phyloP scores from a whole-genome alignment of 2,888 invertebrate species.

The Nomada hirtipes region DNA sequence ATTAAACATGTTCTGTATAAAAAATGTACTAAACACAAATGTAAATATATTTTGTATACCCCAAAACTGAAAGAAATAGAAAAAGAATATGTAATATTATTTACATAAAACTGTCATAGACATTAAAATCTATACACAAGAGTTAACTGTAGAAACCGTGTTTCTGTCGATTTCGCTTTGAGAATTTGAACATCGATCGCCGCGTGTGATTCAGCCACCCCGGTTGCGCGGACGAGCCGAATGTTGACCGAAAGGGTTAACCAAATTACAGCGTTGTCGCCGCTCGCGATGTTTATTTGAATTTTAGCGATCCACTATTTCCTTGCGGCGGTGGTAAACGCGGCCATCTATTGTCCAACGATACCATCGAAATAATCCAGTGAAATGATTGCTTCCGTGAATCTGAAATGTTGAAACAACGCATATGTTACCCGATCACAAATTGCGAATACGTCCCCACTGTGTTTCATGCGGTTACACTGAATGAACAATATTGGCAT shows the following conservation, averaged over 20 bases:
- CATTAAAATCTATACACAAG: no score
- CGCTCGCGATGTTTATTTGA: not conserved
- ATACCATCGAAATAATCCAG: not conserved
- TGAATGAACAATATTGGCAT: not conserved
- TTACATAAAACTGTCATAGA: no score
- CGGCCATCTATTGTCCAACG: not conserved
- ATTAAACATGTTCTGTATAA: no score
- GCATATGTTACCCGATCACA: not conserved
- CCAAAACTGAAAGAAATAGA: no score
- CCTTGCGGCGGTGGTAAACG: not conserved
- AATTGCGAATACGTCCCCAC: not conserved
- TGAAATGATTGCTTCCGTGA: slow-evolving; percentile 14
- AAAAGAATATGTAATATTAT: no score
- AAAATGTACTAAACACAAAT: no score
- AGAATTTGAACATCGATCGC: not conserved
- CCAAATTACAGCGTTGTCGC: slow-evolving; percentile 13
- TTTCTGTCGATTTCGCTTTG: not conserved
- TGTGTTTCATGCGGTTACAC: not conserved
- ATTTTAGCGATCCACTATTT: not conserved
- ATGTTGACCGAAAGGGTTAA: not conserved
- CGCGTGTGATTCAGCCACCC: no score
- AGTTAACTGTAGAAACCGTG: no score
- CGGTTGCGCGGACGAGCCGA: not conserved
- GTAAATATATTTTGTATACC: no score
- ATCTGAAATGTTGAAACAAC: not conserved